These are phyloP conservation scores for Encarsia formosa DNA, from an alignment of 2,888 invertebrate genomes.

Conservation along the genomic window DNA sequence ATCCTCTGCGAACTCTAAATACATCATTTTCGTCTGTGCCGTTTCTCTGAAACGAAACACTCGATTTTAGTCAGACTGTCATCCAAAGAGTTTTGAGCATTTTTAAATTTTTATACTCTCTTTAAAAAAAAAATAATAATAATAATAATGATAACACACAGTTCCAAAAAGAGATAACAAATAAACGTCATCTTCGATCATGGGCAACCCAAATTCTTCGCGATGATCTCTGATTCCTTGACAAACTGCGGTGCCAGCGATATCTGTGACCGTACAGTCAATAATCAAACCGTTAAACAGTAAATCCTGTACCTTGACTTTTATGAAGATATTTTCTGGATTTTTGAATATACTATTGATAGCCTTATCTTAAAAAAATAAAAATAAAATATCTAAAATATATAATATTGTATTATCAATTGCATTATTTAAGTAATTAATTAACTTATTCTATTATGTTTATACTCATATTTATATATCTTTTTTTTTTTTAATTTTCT, in stretches of 20 bases:
- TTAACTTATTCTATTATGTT: too few species aligned
- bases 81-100: not conserved
- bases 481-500: too few species aligned
- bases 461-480: too few species aligned
- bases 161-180: slow-evolving; percentile 67
- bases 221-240: not conserved
- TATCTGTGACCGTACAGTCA: slow-evolving; percentile 71
- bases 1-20: slow-evolving; percentile 70
- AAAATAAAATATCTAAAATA: not conserved
- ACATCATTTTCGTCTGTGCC: slow-evolving; percentile 60
- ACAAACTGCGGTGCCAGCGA: slow-evolving; percentile 72
- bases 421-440: not conserved
- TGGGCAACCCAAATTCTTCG: slow-evolving; percentile 28
- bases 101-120: too few species aligned
- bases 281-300: slow-evolving; percentile 70
- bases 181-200: slow-evolving; percentile 63
- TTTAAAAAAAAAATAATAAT: too few species aligned
- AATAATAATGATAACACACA: slow-evolving; percentile 52
- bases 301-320: slow-evolving; percentile 64
- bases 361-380: slow-evolving; percentile 56
- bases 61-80: too few species aligned
- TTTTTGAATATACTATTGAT: slow-evolving; percentile 66
- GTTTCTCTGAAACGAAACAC: slow-evolving; percentile 66
- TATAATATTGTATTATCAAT: not conserved
- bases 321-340: slow-evolving; percentile 61